Base-by-base conservation (phyloP, 2,888 invertebrate genomes). In the Ctena decussata region DNA sequence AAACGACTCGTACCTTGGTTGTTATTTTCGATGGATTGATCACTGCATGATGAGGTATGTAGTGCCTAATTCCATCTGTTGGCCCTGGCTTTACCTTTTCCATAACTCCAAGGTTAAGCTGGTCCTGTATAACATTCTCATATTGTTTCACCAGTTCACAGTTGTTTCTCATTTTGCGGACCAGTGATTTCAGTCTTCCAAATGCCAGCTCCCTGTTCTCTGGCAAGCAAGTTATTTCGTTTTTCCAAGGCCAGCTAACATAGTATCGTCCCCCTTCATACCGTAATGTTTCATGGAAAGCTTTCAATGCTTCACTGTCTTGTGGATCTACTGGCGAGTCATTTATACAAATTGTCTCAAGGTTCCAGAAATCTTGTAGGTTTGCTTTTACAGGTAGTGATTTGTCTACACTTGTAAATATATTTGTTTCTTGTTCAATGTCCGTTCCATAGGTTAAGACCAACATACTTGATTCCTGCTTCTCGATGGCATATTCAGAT, bases 191-290 rank as follows among this genome's bases (percentile, higher is more conserved):
- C 30, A 78, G 57, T 41, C 85, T 49, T 21, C 77, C 78, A 0
- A 60, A 18, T 49, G 81, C 82, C 21, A 85, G 57, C 32, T 53
- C 65, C 18, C 41, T 12, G 44, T 82, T 82, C 2, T 53, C 41
- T 24, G 85, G 85, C 27, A 85, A 41, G 21, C 69, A 53, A 2
- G 41, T n/a, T 8, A 6, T 30, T 21, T 82, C 78, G 18, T 65
- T 18, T 60, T 82, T 85, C 82, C 82, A 82, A 74, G 85, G 82
- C 78, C 73, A 77, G 5, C 41, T 81, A 1, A 71, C 82, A 1
- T 82, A 39, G 72, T 85, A 82, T 37, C 74, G 21, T 0, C 71
- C 57, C 18, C 73, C 65, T 24, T 72, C 49, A 46, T 53, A 82
- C 37, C 27, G 71, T 3, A 77, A 32, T 15, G 80, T 79, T 32